These are phyloP conservation scores for fruit fly (Drosophila melanogaster) DNA, from an alignment of 1,140 invertebrate genomes.

Conservation along the genomic window Release_6_plus_ISO1_MT NT_037436.4:13661501-13662000, in stretches of 20 bases:
- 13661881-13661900: slow-evolving; percentile 48
- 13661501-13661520: neutral
- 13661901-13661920: slow-evolving; percentile 64
- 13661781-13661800: slow-evolving; percentile 49
- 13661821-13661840: slow-evolving; percentile 47
- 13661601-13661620: slow-evolving; percentile 66
- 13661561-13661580: slow-evolving; percentile 42
- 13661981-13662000: slow-evolving; percentile 23
- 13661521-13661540: slow-evolving; percentile 56
- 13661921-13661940: slow-evolving; percentile 65
- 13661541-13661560: slow-evolving; percentile 63
- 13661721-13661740: slow-evolving; percentile 42
- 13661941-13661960: slow-evolving; percentile 57
- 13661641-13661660: slow-evolving; percentile 32
- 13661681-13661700: slow-evolving; percentile 64
- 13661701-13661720: slow-evolving; percentile 59
- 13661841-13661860: slow-evolving; percentile 49
- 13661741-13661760: neutral
- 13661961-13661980: slow-evolving; percentile 17
- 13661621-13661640: slow-evolving; percentile 38
- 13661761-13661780: slow-evolving; percentile 2
- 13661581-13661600: slow-evolving; percentile 58
- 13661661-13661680: slow-evolving; percentile 23
- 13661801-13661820: slow-evolving; percentile 29
- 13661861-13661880: slow-evolving; percentile 26